Evolutionary conservation across 2,797 vertebrate species (phyloP).

Genomic region (Oreochromis mossambicus): DNA sequence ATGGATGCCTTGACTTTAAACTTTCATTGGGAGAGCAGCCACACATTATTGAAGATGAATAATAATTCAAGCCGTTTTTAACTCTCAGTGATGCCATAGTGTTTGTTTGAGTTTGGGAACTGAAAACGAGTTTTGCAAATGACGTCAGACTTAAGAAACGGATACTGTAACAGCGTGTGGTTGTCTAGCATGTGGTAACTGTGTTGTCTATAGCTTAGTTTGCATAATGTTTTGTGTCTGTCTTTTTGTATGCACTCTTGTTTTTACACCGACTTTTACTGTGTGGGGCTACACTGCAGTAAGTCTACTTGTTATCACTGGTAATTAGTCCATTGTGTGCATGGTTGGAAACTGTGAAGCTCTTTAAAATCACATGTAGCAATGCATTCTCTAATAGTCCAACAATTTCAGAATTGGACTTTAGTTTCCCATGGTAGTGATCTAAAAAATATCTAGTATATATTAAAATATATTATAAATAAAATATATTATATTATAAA

Average conservation of each 20-base stretch:
- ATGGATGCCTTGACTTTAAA: not conserved
- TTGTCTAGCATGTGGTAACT: not conserved
- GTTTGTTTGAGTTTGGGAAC: not conserved
- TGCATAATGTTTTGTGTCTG: not conserved
- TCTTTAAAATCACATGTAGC: not conserved
- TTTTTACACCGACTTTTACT: not conserved
- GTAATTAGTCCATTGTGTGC: not conserved
- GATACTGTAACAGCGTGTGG: not conserved
- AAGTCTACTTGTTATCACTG: not conserved
- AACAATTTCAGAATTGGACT: not conserved
- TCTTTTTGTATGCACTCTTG: not conserved
- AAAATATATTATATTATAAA: not conserved
- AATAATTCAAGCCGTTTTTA: fast-evolving
- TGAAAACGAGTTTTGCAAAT: not conserved
- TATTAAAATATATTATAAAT: not conserved
- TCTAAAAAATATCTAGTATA: not conserved
- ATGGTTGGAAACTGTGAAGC: not conserved
- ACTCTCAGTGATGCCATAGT: not conserved
- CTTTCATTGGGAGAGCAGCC: not conserved
- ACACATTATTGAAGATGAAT: not conserved
- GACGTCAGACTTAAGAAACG: not conserved
- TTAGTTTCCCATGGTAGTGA: not conserved
- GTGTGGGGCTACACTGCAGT: constrained; percentile 18
- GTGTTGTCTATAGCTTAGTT: not conserved
- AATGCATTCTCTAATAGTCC: not conserved